Base-by-base conservation (phyloP, 2,888 invertebrate species). In the Sericinus montela region DNA sequence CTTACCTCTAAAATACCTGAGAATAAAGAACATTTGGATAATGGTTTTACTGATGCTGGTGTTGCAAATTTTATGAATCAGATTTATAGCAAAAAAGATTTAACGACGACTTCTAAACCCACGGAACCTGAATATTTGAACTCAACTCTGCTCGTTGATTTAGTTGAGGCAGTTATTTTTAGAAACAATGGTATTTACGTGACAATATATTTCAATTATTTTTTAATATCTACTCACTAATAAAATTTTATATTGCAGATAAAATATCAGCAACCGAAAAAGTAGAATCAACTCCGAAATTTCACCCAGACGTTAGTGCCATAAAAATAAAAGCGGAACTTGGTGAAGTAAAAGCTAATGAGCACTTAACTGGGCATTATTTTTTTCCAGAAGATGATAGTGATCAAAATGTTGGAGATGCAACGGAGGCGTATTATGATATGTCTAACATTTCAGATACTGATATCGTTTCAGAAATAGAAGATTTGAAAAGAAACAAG, bases 151-250 rank as follows among this genome's bases (percentile, higher is more conserved):
- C 71, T 88, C 19, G 82, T 76, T 4, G 80, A 88, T 70, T 76
- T 88, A 51, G 79, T 88, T 8, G 85, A 87, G 67, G 84, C 86
- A 32, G 80, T 88, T 8, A 87, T 88, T 58, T 87, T 87, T 61
- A 72, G 80, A 63, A 80, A 69, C 52, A 70, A 69, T 47, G 81
- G 87, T 85, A 70, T 23, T 62, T 11, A 39, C 11, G 10, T 32
- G n/a, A n/a, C 5, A 3, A 19, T 7, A 7, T 25, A 7, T 25
- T 32, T 32, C 11, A 11, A 11, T 40, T 41, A 32, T 25, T 40
- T 9, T 35, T 30, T 42, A 13, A 15, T 28, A 32, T 32, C 10
- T 32, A 32, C 10, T 32, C 11, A 8, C 3, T 19, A 9, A 13
- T 44, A 44, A 36, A 5, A 36, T 28, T 45, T 30, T 30, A 32